Percentiles rank a stretch among this genome's conserved stretches.
Evolutionary conservation across 92 coral and sea anemone genomes (phyloP).

Genomic region (Montipora capitata): DNA sequence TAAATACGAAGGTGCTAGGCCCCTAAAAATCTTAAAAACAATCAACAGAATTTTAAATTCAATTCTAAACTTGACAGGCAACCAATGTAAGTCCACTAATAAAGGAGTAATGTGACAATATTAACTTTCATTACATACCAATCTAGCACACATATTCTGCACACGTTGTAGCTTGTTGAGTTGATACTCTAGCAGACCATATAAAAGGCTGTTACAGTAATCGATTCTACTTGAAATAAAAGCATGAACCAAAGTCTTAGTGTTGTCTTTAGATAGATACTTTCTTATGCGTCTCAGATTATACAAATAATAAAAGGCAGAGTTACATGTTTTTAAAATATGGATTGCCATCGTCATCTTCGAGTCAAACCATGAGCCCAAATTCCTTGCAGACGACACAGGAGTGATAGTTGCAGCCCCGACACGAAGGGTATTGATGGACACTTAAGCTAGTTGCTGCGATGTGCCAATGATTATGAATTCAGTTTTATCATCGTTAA

Average conservation of each 20-base stretch:
- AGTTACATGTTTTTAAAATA: slow-evolving; percentile 26
- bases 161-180: slow-evolving; percentile 57
- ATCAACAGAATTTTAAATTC: slow-evolving; percentile 28
- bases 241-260: slow-evolving; percentile 47
- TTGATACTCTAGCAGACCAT: slow-evolving; percentile 41
- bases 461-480: slow-evolving; percentile 43
- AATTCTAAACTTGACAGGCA: slow-evolving; percentile 28
- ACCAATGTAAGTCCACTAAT: slow-evolving; percentile 34
- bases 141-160: slow-evolving; percentile 29
- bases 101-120: slow-evolving; percentile 45
- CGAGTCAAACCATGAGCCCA: slow-evolving; percentile 9
- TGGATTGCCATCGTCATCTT: slow-evolving; percentile 45
- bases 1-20: slow-evolving; percentile 37
- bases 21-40: slow-evolving; percentile 16
- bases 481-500: slow-evolving; percentile 48
- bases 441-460: slow-evolving; percentile 42
- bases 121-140: slow-evolving; percentile 17
- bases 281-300: slow-evolving; percentile 49
- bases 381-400: slow-evolving; percentile 11
- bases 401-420: slow-evolving; percentile 21
- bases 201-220: slow-evolving; percentile 51
- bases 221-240: slow-evolving; percentile 36
- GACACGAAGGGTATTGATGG: slow-evolving; percentile 28
- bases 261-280: slow-evolving; percentile 33
- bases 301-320: slow-evolving; percentile 41